Conservation (phyloP, 2,888 invertebrate species). For the Nomada flava region DNA sequence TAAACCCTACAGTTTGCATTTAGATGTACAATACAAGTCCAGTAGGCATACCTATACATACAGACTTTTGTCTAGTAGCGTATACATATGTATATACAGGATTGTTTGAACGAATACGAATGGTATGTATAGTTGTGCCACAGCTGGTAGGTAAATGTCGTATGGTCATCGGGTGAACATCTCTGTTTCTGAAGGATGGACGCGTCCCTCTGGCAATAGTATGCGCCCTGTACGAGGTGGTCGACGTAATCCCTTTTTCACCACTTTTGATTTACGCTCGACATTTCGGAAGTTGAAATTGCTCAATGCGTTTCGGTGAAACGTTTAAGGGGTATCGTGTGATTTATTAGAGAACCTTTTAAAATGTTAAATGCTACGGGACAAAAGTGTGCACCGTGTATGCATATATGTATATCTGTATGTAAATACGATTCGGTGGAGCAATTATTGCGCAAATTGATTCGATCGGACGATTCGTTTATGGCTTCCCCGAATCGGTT, state of each 20-base stretch:
- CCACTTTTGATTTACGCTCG: neutral
- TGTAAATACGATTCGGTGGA: no score
- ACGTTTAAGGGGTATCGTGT: neutral
- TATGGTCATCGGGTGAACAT: neutral
- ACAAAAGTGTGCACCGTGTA: no score
- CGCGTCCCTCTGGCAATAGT: no score
- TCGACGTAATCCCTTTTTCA: neutral
- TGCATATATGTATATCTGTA: no score
- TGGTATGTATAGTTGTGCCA: neutral
- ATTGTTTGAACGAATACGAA: neutral
- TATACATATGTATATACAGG: no score
- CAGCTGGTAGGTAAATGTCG: neutral
- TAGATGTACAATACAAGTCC: no score
- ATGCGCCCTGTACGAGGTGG: neutral
- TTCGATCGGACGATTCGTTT: conserved; percentile 4
- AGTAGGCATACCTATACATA: no score
- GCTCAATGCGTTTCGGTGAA: no score
- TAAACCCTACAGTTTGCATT: no score
- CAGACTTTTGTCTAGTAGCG: no score
- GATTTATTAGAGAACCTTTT: neutral
- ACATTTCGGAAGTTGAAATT: neutral
- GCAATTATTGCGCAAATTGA: conserved; percentile 26
- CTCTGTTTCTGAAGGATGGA: neutral
- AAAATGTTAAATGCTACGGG: neutral
- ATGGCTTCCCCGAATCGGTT: conserved; percentile 1